Percentiles rank a stretch among this genome's conserved stretches.
Conservation (phyloP, 2,888 invertebrate species). For the Synanthedon myopaeformis region DNA sequence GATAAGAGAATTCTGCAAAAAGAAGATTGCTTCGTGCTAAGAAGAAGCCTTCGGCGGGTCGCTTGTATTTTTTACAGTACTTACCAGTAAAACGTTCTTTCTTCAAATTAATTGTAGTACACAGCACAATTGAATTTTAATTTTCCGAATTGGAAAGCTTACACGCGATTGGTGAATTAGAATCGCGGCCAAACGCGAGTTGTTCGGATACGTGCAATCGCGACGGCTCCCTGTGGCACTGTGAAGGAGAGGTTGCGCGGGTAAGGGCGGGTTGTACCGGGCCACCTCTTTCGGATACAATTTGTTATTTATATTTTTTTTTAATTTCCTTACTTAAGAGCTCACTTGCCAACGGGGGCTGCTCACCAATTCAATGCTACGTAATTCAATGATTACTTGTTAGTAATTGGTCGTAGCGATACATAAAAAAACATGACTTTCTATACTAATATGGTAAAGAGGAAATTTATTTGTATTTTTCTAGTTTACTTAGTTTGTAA, state of each 20-base stretch:
- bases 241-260: slow-evolving; percentile 18
- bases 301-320: neutral
- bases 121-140: neutral
- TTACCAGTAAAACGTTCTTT: neutral
- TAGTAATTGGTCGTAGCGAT: too few species aligned
- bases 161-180: slow-evolving; percentile 6
- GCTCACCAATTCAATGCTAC: too few species aligned
- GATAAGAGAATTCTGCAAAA: too few species aligned
- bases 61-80: neutral
- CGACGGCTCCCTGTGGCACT: slow-evolving; percentile 29
- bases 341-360: too few species aligned
- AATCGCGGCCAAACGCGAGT: slow-evolving; percentile 6
- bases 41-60: too few species aligned
- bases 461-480: too few species aligned
- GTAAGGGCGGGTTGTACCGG: slow-evolving; percentile 2
- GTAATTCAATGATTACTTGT: too few species aligned
- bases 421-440: too few species aligned
- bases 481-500: too few species aligned
- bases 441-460: too few species aligned
- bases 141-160: slow-evolving; percentile 5
- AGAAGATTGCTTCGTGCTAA: too few species aligned
- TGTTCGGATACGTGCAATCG: slow-evolving; percentile 27
- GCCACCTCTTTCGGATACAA: neutral
- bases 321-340: too few species aligned
- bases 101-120: neutral